phyloP scores from a whole-genome alignment of 2,797 vertebrate species.

The Gallinago stenura region DNA sequence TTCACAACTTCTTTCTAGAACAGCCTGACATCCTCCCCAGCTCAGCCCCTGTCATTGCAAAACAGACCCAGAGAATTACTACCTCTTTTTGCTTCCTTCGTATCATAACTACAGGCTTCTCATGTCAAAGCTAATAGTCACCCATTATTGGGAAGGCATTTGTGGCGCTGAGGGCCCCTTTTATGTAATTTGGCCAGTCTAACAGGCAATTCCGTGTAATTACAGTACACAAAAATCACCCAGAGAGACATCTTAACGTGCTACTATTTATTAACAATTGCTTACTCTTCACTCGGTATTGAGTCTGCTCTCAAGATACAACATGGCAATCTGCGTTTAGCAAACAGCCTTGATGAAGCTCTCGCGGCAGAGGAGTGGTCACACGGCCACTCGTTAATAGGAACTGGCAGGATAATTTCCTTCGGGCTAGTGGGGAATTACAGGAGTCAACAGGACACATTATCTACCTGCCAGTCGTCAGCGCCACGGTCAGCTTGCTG shows the following conservation, averaged over 20 bases:
- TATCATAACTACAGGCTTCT: background rate
- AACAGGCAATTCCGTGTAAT: constrained; percentile 51
- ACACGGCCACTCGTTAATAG: background rate
- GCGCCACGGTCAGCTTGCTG: rapidly evolving
- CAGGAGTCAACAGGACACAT: background rate
- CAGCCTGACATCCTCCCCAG: background rate
- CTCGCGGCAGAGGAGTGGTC: background rate
- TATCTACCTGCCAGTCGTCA: background rate
- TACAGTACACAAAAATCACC: constrained; percentile 49
- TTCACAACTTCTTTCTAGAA: background rate
- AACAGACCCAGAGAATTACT: background rate
- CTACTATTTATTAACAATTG: constrained; percentile 49
- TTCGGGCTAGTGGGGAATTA: background rate
- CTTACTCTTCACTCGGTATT: background rate
- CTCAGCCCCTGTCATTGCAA: background rate
- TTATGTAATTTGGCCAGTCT: background rate
- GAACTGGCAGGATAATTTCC: constrained; percentile 11
- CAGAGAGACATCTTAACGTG: constrained; percentile 31
- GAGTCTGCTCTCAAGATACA: background rate
- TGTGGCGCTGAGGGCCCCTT: background rate
- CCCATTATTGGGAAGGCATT: background rate
- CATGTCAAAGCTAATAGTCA: background rate
- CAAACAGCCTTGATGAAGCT: background rate
- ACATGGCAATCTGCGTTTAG: background rate
- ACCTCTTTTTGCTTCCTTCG: background rate